Evolutionary conservation across 2,113 vertebrate species (phyloP).

Genomic region (Upupa epops): DNA sequence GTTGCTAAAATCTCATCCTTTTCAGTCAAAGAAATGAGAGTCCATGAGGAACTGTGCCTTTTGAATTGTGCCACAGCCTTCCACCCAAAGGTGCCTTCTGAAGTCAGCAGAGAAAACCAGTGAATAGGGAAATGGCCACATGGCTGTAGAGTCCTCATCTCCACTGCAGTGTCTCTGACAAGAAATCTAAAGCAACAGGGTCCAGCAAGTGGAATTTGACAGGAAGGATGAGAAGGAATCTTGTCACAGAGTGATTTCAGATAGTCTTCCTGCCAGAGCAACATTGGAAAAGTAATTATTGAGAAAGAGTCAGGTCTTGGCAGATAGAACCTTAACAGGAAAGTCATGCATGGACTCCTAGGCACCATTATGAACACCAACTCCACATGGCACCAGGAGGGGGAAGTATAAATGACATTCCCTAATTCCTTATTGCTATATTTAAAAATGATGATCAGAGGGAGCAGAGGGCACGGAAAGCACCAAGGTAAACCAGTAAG

Average conservation of each 20-base stretch:
- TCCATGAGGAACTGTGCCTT: background rate
- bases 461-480: background rate
- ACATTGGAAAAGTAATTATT: slow-evolving; percentile 37
- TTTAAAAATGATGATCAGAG: background rate
- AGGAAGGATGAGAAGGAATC: background rate
- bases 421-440: background rate
- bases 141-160: background rate
- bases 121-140: background rate
- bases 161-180: background rate
- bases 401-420: background rate
- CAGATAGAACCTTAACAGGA: slow-evolving; percentile 24
- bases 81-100: background rate
- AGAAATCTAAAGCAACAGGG: background rate
- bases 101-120: background rate
- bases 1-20: background rate
- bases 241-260: background rate
- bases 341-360: background rate
- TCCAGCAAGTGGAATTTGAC: background rate
- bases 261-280: background rate
- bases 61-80: background rate
- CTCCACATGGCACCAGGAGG: background rate
- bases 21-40: background rate
- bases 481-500: background rate
- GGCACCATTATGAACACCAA: background rate
- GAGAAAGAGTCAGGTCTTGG: background rate